Conservation (phyloP, 2,797 vertebrate genomes). For the Sitta carolinensis region DNA sequence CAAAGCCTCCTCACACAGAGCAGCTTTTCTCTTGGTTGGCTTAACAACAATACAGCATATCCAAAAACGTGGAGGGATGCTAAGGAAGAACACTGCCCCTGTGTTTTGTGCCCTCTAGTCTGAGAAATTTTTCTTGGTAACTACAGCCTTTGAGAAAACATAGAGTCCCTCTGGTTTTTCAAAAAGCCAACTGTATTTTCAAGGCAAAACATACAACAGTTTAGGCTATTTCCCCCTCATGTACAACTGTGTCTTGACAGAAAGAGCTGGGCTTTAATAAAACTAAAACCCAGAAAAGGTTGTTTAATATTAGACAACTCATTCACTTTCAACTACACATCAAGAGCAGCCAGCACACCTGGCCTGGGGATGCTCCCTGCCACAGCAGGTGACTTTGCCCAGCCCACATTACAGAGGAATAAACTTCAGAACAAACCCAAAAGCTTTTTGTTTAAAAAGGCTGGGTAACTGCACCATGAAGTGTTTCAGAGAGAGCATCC, state of each 20-base stretch:
- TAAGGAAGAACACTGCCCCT: slow-evolving; percentile 23
- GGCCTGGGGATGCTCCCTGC: neutral
- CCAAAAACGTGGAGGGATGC: slow-evolving; percentile 41
- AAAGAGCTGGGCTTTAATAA: neutral
- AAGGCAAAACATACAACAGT: neutral
- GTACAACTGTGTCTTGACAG: neutral
- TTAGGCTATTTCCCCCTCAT: neutral
- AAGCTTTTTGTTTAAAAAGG: neutral
- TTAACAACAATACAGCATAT: slow-evolving; percentile 53
- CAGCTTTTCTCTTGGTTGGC: slow-evolving; percentile 56
- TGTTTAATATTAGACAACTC: neutral
- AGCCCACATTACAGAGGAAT: neutral
- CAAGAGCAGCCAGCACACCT: neutral
- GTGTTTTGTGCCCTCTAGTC: neutral
- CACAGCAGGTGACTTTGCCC: neutral
- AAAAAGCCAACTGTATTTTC: neutral
- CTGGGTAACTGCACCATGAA: neutral
- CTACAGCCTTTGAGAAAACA: neutral
- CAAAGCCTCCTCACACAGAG: slow-evolving; percentile 38
- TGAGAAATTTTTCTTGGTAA: slow-evolving; percentile 8
- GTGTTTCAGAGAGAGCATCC: neutral
- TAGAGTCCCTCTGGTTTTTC: neutral
- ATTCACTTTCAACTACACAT: neutral
- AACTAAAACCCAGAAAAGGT: neutral
- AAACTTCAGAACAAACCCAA: neutral